Evolutionary conservation across 1,140 invertebrate genomes (phyloP), one percentile per base, ranked within the genome.

Genomic region (Ceratina japonica): DNA sequence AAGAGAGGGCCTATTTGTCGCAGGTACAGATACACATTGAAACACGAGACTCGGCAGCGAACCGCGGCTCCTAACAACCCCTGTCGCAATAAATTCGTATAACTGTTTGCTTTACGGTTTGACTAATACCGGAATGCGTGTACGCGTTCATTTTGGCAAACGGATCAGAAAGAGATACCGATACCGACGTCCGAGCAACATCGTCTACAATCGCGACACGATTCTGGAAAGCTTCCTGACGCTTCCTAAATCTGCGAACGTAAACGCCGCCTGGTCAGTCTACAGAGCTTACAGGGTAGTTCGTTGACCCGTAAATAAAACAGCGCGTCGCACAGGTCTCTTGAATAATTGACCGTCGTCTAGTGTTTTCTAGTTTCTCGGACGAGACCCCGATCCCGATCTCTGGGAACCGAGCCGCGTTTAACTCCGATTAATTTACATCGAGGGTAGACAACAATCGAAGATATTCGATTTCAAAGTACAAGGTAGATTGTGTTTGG

Each of bases 1-100:
- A 92, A 52, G 92, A 93, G 74, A 87, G 88, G 77, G 86, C 84
- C 76, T 89, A 89, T 72, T 87, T 92, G 66, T 92, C 91, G 69
- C 92, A 93, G 91, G 92, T 93, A 91, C 78, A 52, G 16, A 75
- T 15, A 44, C 12, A 8, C 15, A 15, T 75, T 51, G 4, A 59
- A 37, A 31, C 16, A 37, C 18, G 15, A 65, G 15, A n/a, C 1
- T 37, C 31, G 52, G 37, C 1, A 62, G 37, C 37, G 16, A 61
- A 22, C 18, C 3, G 13, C n/a, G n/a, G n/a, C 49, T 18, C 24
- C 3, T 22, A 44, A 64, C 0, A 44, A 3, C 20, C n/a, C 13
- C 8, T 16, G 5, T 15, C n/a, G 12, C 18, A 52, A 69, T 37
- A 69, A 68, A 68, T 27, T 27, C 22, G 8, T 31, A 18, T 15